Evolutionary conservation across 2,113 vertebrate genomes (phyloP), one percentile per base, ranked within the genome.

Genomic region (Clarias batrachus): DNA sequence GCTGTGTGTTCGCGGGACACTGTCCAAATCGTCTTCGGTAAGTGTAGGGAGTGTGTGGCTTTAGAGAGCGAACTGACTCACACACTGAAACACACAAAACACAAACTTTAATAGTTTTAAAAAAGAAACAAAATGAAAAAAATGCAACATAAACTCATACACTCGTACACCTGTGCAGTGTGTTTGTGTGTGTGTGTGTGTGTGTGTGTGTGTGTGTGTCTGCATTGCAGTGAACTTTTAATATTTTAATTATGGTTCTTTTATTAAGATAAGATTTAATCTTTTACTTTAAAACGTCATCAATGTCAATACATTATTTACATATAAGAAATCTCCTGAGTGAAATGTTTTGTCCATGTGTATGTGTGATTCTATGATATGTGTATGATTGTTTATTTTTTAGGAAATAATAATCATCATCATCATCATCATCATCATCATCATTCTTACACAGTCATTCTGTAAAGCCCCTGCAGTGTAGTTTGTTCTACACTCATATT

Each of bases 71-170:
- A 76, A 86, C 73, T 41, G 54, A 89, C 5, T 41, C 6, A 63
- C 94, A 95, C 70, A 91, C 94, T 95, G 90, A 30, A 88, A 89
- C n/a, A 90, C 30, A 89, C 73, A 85, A 85, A 83, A 54, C 37
- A 89, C 65, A 90, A 21, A 81, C 17, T 27, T 82, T 33, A 14
- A 59, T 81, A 33, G 13, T 63, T 84, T 66, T n/a, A 0, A 25
- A 14, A 1, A 37, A 25, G 8, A 37, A 37, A 54, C 30, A 30
- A 27, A 1, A 27, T 25, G 25, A 62, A 33, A 10, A 4, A 60
- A 17, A 48, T 41, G 16, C 30, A 9, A 30, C 65, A 13, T 65
- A 13, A 16, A 68, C 14, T 70, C 30, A 33, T 33, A 33, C 30
- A 68, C 14, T 70, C 30, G 8, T 33, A 33, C 16, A 33, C 19